Conservation (phyloP, 2,888 invertebrate genomes). For the Mimumesa dahlbomi region DNA sequence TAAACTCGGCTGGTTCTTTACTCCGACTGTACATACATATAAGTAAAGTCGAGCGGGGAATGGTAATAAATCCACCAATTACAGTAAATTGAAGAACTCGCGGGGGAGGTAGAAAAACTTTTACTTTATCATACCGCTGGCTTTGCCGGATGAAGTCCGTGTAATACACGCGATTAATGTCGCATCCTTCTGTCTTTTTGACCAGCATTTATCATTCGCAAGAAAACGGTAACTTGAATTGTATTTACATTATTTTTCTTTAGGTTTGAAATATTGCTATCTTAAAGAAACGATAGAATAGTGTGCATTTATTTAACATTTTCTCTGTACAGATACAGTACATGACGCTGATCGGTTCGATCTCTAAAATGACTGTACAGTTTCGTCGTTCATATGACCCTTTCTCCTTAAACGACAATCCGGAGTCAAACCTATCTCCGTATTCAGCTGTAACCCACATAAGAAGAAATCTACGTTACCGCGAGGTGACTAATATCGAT, state of each 20-base stretch:
- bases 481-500: neutral
- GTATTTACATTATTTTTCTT: too few species aligned
- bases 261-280: too few species aligned
- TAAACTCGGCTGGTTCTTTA: slow-evolving; percentile 46
- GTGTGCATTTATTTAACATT: too few species aligned
- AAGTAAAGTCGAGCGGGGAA: slow-evolving; percentile 44
- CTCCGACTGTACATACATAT: slow-evolving; percentile 43
- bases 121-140: slow-evolving; percentile 25
- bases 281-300: too few species aligned
- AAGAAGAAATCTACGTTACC: neutral
- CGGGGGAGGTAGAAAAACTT: slow-evolving; percentile 20
- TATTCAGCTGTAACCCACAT: neutral
- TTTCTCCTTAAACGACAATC: slow-evolving; percentile 20
- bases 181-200: neutral
- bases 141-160: slow-evolving; percentile 5
- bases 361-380: slow-evolving; percentile 7
- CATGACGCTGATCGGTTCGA: too few species aligned
- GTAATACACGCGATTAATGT: neutral
- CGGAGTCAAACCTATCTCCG: slow-evolving; percentile 2
- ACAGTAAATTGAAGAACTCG: slow-evolving; percentile 61
- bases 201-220: neutral
- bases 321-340: too few species aligned
- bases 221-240: too few species aligned
- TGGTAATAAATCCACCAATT: slow-evolving; percentile 64
- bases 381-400: slow-evolving; percentile 13